Percentiles rank a stretch among this genome's conserved stretches.
phyloP scores from a whole-genome alignment of 1,140 invertebrate genomes.

The Drosophila rhopaloa region DNA sequence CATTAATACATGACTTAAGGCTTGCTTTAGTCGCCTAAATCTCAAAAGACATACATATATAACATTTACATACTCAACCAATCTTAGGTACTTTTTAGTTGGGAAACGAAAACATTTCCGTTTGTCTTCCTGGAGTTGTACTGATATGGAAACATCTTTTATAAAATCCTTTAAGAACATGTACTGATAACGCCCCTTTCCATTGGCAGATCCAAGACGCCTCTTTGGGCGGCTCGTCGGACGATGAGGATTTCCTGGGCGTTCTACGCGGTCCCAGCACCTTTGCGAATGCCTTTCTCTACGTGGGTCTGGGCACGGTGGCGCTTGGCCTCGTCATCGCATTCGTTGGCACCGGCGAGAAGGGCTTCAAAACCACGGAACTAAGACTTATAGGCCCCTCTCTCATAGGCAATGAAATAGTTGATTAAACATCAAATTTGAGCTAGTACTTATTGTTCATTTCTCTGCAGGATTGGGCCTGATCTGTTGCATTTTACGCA shows the following conservation, averaged over 20 bases:
- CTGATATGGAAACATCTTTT: not conserved
- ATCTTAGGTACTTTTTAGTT: not conserved
- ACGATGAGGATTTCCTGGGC: conserved; percentile 85
- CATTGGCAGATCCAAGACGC: conserved; percentile 81
- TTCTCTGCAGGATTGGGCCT: conserved; percentile 84
- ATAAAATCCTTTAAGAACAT: not conserved
- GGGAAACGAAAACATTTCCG: not conserved
- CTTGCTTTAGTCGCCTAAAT: no score
- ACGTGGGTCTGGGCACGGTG: conserved; percentile 93
- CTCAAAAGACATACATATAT: no score
- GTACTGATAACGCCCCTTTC: conserved; percentile 12
- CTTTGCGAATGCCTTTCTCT: conserved; percentile 91
- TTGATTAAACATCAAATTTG: not conserved
- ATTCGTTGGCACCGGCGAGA: conserved; percentile 95
- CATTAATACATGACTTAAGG: no score
- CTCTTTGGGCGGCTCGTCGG: conserved; percentile 84
- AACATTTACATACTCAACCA: no score
- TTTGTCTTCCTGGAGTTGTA: not conserved
- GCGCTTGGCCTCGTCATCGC: conserved; percentile 93
- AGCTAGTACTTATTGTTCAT: not conserved
- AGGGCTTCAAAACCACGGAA: conserved; percentile 94
- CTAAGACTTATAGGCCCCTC: conserved; percentile 93
- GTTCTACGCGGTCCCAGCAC: conserved; percentile 87
- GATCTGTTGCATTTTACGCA: conserved; percentile 87
- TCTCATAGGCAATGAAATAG: conserved; percentile 86